A percentile compares a stretch with the other conserved stretches of the same genome.
These are phyloP conservation scores for Gandaritis pyraliata DNA, from an alignment of 2,888 invertebrate genomes.

Conservation along the genomic window DNA sequence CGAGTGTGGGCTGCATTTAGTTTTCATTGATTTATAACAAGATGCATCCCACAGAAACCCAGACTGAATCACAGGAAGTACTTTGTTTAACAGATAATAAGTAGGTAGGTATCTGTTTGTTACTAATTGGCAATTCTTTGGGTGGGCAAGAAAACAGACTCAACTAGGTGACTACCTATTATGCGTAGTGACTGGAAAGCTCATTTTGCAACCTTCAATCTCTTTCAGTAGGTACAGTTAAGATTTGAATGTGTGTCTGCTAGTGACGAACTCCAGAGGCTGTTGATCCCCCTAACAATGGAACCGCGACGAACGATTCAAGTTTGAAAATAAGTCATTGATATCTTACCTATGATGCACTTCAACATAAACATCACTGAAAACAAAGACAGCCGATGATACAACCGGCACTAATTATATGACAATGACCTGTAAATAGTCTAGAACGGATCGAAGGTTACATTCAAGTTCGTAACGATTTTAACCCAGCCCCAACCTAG, in stretches of 20 bases:
- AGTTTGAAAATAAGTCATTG: constrained; percentile 9
- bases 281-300: background rate
- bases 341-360: background rate
- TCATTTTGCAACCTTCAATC: background rate
- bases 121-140: constrained; percentile 1
- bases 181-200: too few species aligned
- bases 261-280: background rate
- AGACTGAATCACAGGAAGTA: constrained; percentile 19
- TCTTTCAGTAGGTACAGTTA: too few species aligned
- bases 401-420: constrained; percentile 26
- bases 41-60: constrained; percentile 13
- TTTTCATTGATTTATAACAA: constrained; percentile 23
- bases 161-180: too few species aligned
- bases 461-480: background rate
- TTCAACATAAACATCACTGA: constrained; percentile 9
- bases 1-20: constrained; percentile 21
- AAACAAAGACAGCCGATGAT: constrained; percentile 18
- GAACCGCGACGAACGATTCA: background rate
- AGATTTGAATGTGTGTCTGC: background rate
- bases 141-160: background rate
- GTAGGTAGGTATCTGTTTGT: background rate
- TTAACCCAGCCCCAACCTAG: background rate
- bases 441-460: constrained; percentile 25
- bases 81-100: constrained; percentile 5
- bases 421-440: constrained; percentile 17